phyloP scores from a whole-genome alignment of 2,797 vertebrate species.

The Enteromius paludinosus region DNA sequence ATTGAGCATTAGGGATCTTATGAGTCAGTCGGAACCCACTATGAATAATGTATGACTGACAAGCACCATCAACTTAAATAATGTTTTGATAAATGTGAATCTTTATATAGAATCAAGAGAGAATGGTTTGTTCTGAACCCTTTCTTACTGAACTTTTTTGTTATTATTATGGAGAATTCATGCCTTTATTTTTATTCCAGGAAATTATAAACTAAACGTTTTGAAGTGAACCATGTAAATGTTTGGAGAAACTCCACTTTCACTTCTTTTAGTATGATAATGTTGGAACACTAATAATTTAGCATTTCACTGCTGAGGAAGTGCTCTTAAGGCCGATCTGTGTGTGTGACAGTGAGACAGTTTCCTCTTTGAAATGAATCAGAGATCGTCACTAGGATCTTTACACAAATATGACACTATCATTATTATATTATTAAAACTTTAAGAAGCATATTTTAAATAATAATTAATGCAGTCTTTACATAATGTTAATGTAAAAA shows the following conservation, averaged over 20 bases:
- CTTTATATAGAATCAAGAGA: constrained; percentile 30
- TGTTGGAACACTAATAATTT: not conserved
- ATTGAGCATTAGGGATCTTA: constrained; percentile 48
- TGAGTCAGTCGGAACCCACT: constrained; percentile 46
- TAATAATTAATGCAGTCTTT: not conserved
- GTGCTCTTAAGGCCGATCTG: not conserved
- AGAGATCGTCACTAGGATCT: not conserved
- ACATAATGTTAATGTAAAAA: not conserved
- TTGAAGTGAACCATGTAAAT: not conserved
- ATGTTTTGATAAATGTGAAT: constrained; percentile 54
- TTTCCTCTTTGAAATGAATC: not conserved
- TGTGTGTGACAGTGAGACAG: constrained; percentile 1
- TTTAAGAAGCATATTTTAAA: not conserved
- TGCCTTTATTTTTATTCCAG: not conserved
- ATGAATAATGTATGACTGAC: constrained; percentile 57
- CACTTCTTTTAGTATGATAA: not conserved
- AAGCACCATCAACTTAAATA: constrained; percentile 53
- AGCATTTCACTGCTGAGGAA: not conserved
- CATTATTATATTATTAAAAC: not conserved
- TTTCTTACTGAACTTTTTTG: constrained; percentile 18
- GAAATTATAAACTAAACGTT: not conserved
- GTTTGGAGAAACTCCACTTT: not conserved
- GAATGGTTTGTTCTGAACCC: not conserved
- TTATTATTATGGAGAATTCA: constrained; percentile 8
- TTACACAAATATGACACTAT: not conserved